Base-by-base conservation (phyloP, 2,888 invertebrate species). In the Acrobasis suavella region DNA sequence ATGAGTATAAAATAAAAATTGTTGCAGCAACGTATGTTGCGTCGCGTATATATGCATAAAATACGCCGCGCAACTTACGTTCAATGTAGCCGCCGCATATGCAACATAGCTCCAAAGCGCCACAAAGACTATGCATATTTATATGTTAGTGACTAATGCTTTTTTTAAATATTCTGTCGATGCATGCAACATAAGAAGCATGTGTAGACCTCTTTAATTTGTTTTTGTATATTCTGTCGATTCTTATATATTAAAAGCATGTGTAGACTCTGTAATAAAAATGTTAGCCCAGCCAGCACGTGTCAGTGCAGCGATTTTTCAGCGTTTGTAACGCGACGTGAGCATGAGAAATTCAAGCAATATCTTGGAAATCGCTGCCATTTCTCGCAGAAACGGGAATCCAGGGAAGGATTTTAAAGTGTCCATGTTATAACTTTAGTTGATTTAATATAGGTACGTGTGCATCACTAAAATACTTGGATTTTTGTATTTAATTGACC, bases 261-360 rank as follows among this genome's bases (percentile, higher is more conserved):
- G 6, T 14, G 46, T 46, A 14, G n/a, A 14, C 6, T 14, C 46
- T n/a, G n/a, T 46, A 46, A 46, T 14, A 46, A 46, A 46, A 46
- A 14, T 46, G 46, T 46, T 46, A 46, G 46, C 7, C n/a, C 65
- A 60, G 64, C 62, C 62, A n/a, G 46, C 46, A 7, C 65, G 64
- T 64, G 68, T 69, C 65, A 70, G 69, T 69, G 68, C 67, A 70
- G 69, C 72, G 65, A 81, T 81, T 79, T 76, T 75, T 81, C 76
- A 80, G 75, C 78, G 77, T 80, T 80, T 79, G 75, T 75, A 73
- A 77, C 72, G 73, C 71, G 62, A 59, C 61, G 67, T 68, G 72
- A 72, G 71, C 73, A 68, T 71, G 72, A 74, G 67, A 69, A 70
- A 76, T 77, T 70, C 37, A 49, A 42, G 64, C 68, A 70, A 70